Base-by-base conservation (phyloP, 2,888 invertebrate genomes). In the Alsophila aescularia region DNA sequence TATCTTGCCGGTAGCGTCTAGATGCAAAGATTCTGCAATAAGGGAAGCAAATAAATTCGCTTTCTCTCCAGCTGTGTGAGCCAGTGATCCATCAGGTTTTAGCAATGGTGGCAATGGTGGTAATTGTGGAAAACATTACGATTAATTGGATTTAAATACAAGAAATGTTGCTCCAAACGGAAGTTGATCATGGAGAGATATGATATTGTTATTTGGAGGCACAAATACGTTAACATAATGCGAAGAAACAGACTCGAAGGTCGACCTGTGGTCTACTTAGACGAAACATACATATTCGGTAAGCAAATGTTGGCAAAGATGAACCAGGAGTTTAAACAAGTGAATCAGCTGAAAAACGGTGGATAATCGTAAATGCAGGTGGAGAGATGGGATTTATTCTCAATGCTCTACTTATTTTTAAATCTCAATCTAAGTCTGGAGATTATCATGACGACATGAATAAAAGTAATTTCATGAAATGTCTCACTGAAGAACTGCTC, bases 381-480 rank as follows among this genome's bases (percentile, higher is more conserved):
- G 52, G 52, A 35, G 49, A 56, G 47, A 47, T 50, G 52, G 60
- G 53, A 2, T 56, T 53, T 32, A 57, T 53, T 31, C 43, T 45
- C 9, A 53, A 58, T 27, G 40, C 45, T 4, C 42, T 31, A 24
- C 34, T 58, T n/a, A 47, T 52, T 35, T 61, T 61, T 42, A 61
- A n/a, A n/a, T n/a, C n/a, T n/a, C n/a, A n/a, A n/a, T n/a, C n/a
- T n/a, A n/a, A n/a, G n/a, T n/a, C n/a, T n/a, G n/a, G n/a, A n/a
- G n/a, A n/a, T n/a, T n/a, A n/a, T n/a, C n/a, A n/a, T n/a, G n/a
- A n/a, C n/a, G n/a, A n/a, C n/a, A n/a, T n/a, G n/a, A n/a, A n/a
- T n/a, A n/a, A n/a, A n/a, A n/a, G n/a, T n/a, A n/a, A n/a, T n/a
- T n/a, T n/a, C n/a, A n/a, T n/a, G n/a, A n/a, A n/a, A n/a, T n/a